Evolutionary conservation across 1,140 invertebrate species (phyloP), one percentile per base, ranked within the genome.

Genomic region (Oryzaephilus surinamensis): DNA sequence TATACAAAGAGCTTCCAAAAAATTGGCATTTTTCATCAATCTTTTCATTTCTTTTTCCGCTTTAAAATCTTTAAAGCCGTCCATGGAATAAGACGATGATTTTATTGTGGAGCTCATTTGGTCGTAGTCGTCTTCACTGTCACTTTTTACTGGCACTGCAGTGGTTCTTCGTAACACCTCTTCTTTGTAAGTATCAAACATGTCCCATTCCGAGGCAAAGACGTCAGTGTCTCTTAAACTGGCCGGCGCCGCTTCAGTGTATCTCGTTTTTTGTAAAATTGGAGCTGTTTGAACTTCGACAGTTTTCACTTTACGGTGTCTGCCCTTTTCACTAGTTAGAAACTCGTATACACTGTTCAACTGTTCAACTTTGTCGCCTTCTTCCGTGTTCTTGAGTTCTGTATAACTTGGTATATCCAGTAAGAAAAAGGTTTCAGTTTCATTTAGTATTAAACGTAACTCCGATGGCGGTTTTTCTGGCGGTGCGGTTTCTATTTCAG

Each of bases 201-300:
- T 79, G 32, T 81, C 74, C 71, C 79, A 85, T 46, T 77, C 68
- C 4, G 79, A 82, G 0, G 79, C 78, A 50, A 77, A 79, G 0
- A 70, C 67, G 4, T 62, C 63, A 6, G 65, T 65, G 52, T 79
- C 73, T 30, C 58, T 64, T 8, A 68, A 72, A 36, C 64, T 59
- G 2, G 67, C 57, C 23, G 66, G 60, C 3, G 65, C 62, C 0
- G 74, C 65, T 11, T 74, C 66, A 0, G 79, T 79, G 14, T 69
- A 65, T 23, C 76, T 60, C 1, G 70, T 69, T 55, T 82, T 83
- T 1, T 62, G 63, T 1, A 79, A 57, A 7, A 62, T 48, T 19
- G 65, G 61, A 12, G 67, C 54, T 0, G 81, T 84, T 54, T 85
- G 82, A 0, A 76, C 73, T 55, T 82, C 79, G 3, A 72, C 66